Evolutionary conservation across 2,888 invertebrate species (phyloP), one percentile per base, ranked within the genome.

Genomic region (Amphipyra tragopoginis): DNA sequence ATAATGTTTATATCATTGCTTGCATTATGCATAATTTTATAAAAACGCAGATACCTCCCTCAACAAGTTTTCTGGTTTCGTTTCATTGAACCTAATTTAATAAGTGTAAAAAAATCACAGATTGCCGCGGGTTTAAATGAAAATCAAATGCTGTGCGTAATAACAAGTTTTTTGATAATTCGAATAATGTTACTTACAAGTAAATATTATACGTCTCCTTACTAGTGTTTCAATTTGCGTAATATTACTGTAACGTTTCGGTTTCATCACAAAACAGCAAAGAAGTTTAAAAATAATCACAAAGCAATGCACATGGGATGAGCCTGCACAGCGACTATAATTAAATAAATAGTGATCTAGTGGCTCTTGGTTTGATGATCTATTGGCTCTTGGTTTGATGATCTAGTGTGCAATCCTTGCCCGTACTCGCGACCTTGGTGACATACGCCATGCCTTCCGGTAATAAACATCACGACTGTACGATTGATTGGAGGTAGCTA

Each of bases 321-420:
- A 65, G 66, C 76, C 72, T 76, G 72, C 72, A 72, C 67, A 76
- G 72, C 72, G 72, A 73, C 53, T 48, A 65, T 49, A 56, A 52
- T 42, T 58, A 66, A 42, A 36, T 55, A 48, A 40, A 66, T 59
- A 64, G 15, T 53, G 21, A 64, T 40, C 33, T 57, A 43, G 40
- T 55, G 57, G 72, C 72, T 72, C 76, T 52, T 57, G 55, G 49
- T 65, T 49, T 40, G 13, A 58, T 49, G 33, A 36, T 52, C 21
- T 58, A 51, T 40, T 59, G 50, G 72, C 72, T 72, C 76, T 52
- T 57, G 55, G 49, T 65, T 49, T 40, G 13, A 58, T 49, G 33
- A 36, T 52, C 21, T 58, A 51, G 44, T 59, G 50, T 38, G 36
- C 36, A 49, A 26, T 54, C 43, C 13, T 52, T 44, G 50, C 26